These are phyloP conservation scores for Bergia sp. DNA, from an alignment of 92 coral and sea anemone species.

Conservation along the genomic window DNA sequence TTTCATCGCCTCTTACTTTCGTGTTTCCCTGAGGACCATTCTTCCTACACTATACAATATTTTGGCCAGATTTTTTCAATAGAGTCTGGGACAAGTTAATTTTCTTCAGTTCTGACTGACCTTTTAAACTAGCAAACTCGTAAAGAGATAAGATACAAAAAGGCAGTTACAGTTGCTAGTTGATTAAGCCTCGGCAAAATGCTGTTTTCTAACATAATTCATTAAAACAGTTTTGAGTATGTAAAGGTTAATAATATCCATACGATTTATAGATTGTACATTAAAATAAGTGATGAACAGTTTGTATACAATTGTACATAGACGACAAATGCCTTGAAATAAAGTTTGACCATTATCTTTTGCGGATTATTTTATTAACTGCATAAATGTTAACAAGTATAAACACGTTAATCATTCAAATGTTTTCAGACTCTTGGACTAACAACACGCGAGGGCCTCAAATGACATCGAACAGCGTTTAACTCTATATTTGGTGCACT, in stretches of 20 bases:
- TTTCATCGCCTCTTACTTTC: background rate
- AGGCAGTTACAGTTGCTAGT: no score
- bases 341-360: background rate
- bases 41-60: background rate
- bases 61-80: background rate
- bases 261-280: background rate
- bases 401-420: background rate
- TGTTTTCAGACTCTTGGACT: background rate
- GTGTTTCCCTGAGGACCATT: background rate
- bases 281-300: background rate
- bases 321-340: background rate
- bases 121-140: background rate
- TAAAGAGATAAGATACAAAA: background rate
- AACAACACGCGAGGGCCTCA: background rate
- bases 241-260: background rate
- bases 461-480: background rate
- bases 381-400: no score
- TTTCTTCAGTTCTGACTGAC: background rate
- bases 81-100: background rate
- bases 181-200: no score
- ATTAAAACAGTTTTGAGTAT: background rate
- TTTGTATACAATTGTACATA: background rate
- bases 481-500: no score
- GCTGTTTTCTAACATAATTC: no score
- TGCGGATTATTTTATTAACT: background rate